Base-by-base conservation (phyloP, 2,113 vertebrate genomes). In the Tretioscincus oriximinensis region DNA sequence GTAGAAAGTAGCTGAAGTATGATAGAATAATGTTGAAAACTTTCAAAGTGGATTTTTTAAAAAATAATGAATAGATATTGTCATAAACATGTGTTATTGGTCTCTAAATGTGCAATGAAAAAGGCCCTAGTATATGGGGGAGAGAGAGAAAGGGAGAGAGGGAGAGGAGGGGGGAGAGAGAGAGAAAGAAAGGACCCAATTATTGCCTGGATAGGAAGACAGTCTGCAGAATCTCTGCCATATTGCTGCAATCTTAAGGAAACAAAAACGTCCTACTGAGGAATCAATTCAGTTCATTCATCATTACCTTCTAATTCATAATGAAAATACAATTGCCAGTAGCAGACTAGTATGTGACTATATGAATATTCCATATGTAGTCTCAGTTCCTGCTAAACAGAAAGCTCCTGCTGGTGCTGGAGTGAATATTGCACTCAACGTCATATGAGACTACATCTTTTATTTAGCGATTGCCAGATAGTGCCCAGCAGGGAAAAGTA, bases 381-480 rank as follows among this genome's bases (percentile, higher is more conserved):
- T 26, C 9, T 69, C 26, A 47, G 26, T 47, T 60, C 73, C 14
- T 26, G 22, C 18, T 31, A 81, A 61, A 82, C 31, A 71, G 78
- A 88, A 87, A 82, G 24, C 4, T 83, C 45, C 70, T 87, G 82
- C 63, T 54, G 76, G 85, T 80, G 86, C 77, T 79, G 24, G 54
- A 1, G 54, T 18, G 84, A 90, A 88, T 26, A 87, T 22, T 78
- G 77, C 74, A 79, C 41, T 58, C 8, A 85, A 35, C 78, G 58
- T 78, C 83, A 86, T 72, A 83, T 82, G 76, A 3, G 49, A 31
- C 0, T 78, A 75, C 65, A 60, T 76, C 70, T 86, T 90, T 93
- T 89, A 86, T 88, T 88, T 87, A 88, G 78, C 90, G 75, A 26
- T 84, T 89, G 60, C 82, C 45, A 75, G 58, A 84, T 84, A 83